phyloP scores from a whole-genome alignment of 2,888 invertebrate genomes.

The Patella pellucida region DNA sequence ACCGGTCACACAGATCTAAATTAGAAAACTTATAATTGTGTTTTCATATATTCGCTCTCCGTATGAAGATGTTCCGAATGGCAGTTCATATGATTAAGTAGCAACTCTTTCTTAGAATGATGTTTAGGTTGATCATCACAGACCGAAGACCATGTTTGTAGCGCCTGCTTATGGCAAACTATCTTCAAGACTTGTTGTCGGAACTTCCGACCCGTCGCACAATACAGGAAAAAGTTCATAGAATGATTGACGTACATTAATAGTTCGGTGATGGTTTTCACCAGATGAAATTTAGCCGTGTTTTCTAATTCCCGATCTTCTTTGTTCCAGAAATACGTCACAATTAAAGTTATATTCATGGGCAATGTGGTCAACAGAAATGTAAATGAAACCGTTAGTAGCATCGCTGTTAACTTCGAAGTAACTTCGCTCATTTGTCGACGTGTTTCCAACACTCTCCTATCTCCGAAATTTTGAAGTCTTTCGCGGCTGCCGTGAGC shows the following conservation, averaged over 20 bases:
- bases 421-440: slow-evolving; percentile 43
- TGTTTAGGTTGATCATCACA: slow-evolving; percentile 17
- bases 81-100: slow-evolving; percentile 5
- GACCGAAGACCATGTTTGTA: slow-evolving; percentile 17
- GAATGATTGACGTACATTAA: slow-evolving; percentile 67
- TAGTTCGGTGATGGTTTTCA: slow-evolving; percentile 58
- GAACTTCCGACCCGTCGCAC: slow-evolving; percentile 59
- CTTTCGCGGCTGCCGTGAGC: slow-evolving; percentile 32
- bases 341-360: slow-evolving; percentile 57
- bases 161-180: slow-evolving; percentile 29
- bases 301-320: slow-evolving; percentile 27
- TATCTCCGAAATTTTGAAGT: slow-evolving; percentile 21
- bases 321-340: slow-evolving; percentile 41
- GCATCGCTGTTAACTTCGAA: slow-evolving; percentile 63
- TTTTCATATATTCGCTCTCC: slow-evolving; percentile 1
- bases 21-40: background rate
- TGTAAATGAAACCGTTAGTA: slow-evolving; percentile 66
- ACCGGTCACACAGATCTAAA: too few relatives aligned
- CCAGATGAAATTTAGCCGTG: slow-evolving; percentile 47
- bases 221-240: slow-evolving; percentile 63
- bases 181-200: slow-evolving; percentile 42
- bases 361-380: slow-evolving; percentile 67
- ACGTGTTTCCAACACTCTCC: slow-evolving; percentile 11
- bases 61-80: background rate
- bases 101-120: slow-evolving; percentile 10